Percentiles rank a stretch among this genome's conserved stretches.
Evolutionary conservation across 35 echinoderm and acorn worm genomes (phyloP).

Genomic region (Ptychodera flava): DNA sequence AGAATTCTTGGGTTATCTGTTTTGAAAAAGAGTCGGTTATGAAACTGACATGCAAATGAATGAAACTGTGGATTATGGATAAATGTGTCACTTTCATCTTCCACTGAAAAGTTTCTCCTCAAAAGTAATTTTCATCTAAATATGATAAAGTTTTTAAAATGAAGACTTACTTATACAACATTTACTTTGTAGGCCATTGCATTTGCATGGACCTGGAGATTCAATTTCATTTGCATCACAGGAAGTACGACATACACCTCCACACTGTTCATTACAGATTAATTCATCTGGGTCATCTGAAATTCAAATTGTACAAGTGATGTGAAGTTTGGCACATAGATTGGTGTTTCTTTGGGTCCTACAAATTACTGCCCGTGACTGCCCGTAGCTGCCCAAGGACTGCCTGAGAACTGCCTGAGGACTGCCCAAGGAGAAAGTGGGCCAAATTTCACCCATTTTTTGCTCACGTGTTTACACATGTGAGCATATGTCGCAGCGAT

Average conservation of each 20-base stretch:
- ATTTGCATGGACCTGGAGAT: background rate
- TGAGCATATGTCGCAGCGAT: no score
- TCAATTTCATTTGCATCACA: background rate
- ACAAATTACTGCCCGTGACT: no score
- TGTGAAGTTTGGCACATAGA: no score
- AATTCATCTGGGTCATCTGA: background rate
- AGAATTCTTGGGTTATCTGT: background rate
- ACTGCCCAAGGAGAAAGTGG: no score
- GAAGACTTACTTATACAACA: background rate
- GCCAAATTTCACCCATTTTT: no score
- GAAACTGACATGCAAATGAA: background rate
- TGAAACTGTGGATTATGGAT: background rate
- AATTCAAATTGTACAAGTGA: no score
- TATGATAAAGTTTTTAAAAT: background rate
- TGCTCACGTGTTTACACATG: no score
- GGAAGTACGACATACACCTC: background rate
- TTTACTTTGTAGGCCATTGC: background rate
- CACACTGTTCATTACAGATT: background rate
- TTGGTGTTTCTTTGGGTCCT: no score
- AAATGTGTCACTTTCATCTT: background rate
- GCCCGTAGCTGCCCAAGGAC: no score
- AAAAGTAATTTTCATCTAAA: background rate
- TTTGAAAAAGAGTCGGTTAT: background rate
- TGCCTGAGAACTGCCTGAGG: no score
- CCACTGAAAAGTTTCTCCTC: background rate